Conservation (phyloP, 2,888 invertebrate species). For the Apotomis capreana region DNA sequence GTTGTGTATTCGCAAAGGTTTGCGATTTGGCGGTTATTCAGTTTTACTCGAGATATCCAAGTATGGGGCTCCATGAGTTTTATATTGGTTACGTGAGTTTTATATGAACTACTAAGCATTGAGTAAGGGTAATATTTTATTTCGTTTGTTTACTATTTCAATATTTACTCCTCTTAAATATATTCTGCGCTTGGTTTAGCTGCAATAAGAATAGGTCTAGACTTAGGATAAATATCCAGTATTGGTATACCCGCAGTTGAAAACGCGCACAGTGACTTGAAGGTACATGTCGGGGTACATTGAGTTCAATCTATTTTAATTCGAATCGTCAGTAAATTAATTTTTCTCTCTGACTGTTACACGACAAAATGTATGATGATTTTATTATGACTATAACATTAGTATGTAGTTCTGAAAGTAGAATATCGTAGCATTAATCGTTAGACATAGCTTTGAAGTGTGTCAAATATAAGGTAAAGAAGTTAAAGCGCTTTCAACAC, state of each 20-base stretch:
- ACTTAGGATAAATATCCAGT: too few relatives aligned
- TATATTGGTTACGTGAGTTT: constrained; percentile 27
- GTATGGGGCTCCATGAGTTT: constrained; percentile 29
- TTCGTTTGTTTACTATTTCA: constrained; percentile 2
- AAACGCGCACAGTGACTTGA: too few relatives aligned
- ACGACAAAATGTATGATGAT: too few relatives aligned
- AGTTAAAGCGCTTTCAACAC: neutral
- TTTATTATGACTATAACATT: too few relatives aligned
- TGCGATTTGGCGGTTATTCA: constrained; percentile 33
- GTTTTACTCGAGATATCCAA: constrained; percentile 30
- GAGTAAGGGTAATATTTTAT: neutral
- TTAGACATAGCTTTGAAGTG: neutral
- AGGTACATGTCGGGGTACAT: too few relatives aligned
- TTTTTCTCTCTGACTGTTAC: too few relatives aligned
- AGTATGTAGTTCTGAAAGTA: too few relatives aligned
- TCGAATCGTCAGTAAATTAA: too few relatives aligned
- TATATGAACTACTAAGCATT: constrained; percentile 15
- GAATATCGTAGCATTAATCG: neutral
- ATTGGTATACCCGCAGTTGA: too few relatives aligned
- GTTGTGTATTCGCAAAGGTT: constrained; percentile 30
- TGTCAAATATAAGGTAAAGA: neutral
- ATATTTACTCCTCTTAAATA: neutral
- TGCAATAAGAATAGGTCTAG: too few relatives aligned
- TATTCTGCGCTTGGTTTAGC: neutral
- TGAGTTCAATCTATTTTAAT: too few relatives aligned